Conservation (phyloP, 2,797 vertebrate species). For the Myotis pilosus region DNA sequence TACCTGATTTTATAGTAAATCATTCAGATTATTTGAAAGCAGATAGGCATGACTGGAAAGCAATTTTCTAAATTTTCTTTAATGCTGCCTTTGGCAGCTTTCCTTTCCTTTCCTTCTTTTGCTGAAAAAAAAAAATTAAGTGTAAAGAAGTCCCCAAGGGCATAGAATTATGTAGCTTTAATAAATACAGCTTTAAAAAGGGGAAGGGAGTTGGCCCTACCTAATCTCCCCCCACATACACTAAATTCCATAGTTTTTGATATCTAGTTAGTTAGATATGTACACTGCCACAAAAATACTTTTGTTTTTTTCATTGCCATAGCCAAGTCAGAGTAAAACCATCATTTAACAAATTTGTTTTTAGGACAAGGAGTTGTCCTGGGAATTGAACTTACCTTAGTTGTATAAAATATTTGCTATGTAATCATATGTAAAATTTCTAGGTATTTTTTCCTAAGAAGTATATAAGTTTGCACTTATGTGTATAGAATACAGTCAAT, state of each 20-base stretch:
- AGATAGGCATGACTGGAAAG: neutral
- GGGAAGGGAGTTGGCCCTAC: neutral
- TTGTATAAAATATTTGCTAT: neutral
- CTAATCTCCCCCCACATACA: neutral
- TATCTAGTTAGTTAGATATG: no score
- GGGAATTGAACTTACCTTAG: neutral
- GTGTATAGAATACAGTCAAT: neutral
- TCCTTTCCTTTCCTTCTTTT: neutral
- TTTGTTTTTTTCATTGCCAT: neutral
- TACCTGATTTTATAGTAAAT: neutral
- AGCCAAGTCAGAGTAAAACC: constrained; percentile 7
- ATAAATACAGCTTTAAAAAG: neutral
- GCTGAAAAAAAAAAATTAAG: neutral
- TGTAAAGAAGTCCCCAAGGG: neutral
- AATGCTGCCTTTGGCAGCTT: neutral
- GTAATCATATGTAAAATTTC: neutral
- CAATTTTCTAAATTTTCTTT: constrained; percentile 46
- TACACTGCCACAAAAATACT: neutral
- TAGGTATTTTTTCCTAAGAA: neutral
- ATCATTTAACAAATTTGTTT: constrained; percentile 19
- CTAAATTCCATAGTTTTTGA: neutral
- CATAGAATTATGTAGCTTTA: neutral
- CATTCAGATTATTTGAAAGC: neutral
- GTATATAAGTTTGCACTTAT: neutral
- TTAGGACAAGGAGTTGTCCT: neutral